Evolutionary conservation across 64 coral and sea anemone genomes (phyloP).

Genomic region (Hydrozoanthus tunicans): DNA sequence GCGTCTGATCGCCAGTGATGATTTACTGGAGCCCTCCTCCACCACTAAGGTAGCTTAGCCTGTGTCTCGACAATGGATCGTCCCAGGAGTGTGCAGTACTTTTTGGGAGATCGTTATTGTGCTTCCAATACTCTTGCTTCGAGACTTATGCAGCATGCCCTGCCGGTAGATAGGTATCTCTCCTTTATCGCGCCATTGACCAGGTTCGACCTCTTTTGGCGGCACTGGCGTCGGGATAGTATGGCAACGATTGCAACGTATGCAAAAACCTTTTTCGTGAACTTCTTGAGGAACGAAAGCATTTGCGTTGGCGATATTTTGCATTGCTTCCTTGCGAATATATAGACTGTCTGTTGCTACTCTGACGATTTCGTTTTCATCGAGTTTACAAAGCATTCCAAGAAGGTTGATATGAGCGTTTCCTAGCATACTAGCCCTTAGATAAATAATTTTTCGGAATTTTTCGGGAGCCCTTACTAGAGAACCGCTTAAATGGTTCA

Average conservation of each 20-base stretch:
- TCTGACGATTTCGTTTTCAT: neutral
- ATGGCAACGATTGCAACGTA: no score
- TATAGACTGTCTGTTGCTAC: slow-evolving; percentile 9
- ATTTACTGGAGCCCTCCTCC: neutral
- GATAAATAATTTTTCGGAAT: neutral
- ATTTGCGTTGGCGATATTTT: neutral
- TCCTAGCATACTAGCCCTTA: slow-evolving; percentile 30
- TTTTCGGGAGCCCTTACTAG: neutral
- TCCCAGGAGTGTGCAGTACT: neutral
- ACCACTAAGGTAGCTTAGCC: neutral
- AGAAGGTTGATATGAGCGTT: slow-evolving; percentile 39
- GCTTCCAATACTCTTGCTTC: neutral
- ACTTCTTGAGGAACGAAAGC: neutral
- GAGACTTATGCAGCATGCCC: neutral
- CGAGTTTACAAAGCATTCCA: neutral
- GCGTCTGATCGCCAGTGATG: neutral
- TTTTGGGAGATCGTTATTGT: neutral
- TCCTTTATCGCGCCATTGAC: slow-evolving; percentile 25
- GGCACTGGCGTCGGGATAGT: neutral
- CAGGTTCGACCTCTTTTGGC: neutral
- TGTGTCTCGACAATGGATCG: neutral
- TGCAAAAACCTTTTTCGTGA: no score
- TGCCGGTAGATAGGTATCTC: neutral
- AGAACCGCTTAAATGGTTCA: no score
- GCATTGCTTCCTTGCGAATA: neutral